Conservation (phyloP, 2,113 vertebrate genomes). For the Microcebus ravelobensis region DNA sequence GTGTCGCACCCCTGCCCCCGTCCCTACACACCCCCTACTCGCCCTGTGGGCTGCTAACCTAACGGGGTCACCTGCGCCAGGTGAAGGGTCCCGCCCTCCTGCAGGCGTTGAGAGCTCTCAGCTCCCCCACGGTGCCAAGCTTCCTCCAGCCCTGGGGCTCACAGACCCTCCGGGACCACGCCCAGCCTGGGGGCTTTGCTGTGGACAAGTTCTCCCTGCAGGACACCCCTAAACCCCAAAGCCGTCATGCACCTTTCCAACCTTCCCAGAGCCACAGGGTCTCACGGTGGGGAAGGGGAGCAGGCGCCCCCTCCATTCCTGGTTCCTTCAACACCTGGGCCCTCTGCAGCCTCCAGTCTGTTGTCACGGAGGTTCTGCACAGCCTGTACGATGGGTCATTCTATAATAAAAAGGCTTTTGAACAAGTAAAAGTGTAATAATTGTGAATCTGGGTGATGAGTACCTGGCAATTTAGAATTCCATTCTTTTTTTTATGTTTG, state of each 20-base stretch:
- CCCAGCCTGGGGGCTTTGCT: not conserved
- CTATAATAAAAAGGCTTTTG: not conserved
- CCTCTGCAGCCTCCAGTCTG: not conserved
- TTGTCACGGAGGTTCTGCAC: too few species aligned
- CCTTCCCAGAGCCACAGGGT: not conserved
- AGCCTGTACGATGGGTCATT: accelerated
- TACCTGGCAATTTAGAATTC: too few species aligned
- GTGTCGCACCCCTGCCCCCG: not conserved
- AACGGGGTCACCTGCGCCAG: not conserved
- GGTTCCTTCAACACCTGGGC: not conserved
- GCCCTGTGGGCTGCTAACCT: not conserved
- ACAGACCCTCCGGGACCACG: not conserved
- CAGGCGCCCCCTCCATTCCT: accelerated
- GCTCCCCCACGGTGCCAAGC: not conserved
- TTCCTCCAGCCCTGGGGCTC: not conserved
- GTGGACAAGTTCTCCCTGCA: not conserved
- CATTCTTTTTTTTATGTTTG: not conserved
- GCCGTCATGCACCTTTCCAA: not conserved
- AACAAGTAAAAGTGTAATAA: not conserved
- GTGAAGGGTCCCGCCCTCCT: too few species aligned
- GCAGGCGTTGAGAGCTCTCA: not conserved
- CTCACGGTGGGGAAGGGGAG: too few species aligned
- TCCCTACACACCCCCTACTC: not conserved
- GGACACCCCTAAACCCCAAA: not conserved
- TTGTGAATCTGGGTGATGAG: not conserved